Base-by-base conservation (phyloP, 2,113 vertebrate genomes). In the Setophaga kirtlandii region DNA sequence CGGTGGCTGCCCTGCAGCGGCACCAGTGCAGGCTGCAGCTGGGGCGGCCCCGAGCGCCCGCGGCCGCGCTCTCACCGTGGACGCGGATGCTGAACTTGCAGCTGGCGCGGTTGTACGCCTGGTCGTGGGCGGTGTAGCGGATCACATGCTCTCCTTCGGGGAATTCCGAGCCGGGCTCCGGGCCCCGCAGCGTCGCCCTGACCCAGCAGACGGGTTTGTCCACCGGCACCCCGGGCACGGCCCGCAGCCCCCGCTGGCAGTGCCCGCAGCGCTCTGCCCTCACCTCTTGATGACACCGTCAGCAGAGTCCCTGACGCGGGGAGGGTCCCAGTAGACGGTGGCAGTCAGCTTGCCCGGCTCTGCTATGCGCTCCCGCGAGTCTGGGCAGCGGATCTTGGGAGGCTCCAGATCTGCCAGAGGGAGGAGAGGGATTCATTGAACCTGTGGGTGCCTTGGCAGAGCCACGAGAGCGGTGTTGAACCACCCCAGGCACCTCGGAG, bases 51-150 rank as follows among this genome's bases (percentile, higher is more conserved):
- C 44, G 1, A 2, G 83, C 6, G n/a, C 42, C 60, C 11, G 0
- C 9, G 21, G 67, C 12, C 35, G 12, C 44, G 15, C 3, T 0
- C 77, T 97, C 96, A 99, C 99, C 99, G 97, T 99, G 98, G 68
- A 99, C 98, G 30, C 98, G 98, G 70, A 99, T 87, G 33, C 98
- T 97, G 95, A 99, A 99, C 96, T 99, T 99, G 98, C 99, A 99
- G 96, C 98, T 98, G 7, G 99, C 99, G 83, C 98, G 97, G 97
- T 99, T 99, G 94, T 98, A 98, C 1, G 99, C 99, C 93, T 98
- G 98, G 93, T 99, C 99, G 1, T 99, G 98, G 52, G 98, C 99
- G 9, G 98, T 99, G 94, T 99, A 99, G 71, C 98, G 98, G 95
- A 99, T 98, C 20, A 99, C 74, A 13, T 98, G 98, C 5, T 97